Evolutionary conservation across 1,140 invertebrate genomes (phyloP).

Genomic region (Lamellibrachia luymesi): DNA sequence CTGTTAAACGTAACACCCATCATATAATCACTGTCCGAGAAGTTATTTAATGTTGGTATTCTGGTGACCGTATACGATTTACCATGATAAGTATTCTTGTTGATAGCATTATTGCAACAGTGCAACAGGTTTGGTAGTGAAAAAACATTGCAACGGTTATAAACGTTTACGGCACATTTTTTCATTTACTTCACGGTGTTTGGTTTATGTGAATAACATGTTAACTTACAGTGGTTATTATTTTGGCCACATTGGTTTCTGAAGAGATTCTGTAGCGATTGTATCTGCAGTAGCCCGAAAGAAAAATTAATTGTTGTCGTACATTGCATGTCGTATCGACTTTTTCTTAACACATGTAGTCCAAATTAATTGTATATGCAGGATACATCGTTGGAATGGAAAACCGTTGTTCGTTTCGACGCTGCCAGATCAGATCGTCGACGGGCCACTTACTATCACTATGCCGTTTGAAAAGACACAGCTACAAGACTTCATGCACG

Average conservation of each 20-base stretch:
- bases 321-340: background rate
- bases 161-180: too few relatives aligned
- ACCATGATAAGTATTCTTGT: background rate
- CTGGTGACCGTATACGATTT: too few relatives aligned
- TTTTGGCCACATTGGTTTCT: background rate
- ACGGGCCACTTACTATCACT: background rate
- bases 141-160: too few relatives aligned
- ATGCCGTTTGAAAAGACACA: background rate
- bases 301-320: background rate
- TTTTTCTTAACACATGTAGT: background rate
- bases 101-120: too few relatives aligned
- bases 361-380: background rate
- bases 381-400: background rate
- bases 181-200: background rate
- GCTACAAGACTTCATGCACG: background rate
- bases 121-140: too few relatives aligned
- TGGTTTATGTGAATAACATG: background rate
- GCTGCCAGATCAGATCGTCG: background rate
- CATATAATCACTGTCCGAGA: background rate
- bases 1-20: background rate
- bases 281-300: background rate
- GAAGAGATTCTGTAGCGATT: background rate
- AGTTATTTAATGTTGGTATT: background rate
- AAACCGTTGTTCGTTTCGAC: background rate
- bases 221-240: background rate